These are phyloP conservation scores for Drosophila rellima DNA, from an alignment of 2,888 invertebrate genomes.

Conservation along the genomic window DNA sequence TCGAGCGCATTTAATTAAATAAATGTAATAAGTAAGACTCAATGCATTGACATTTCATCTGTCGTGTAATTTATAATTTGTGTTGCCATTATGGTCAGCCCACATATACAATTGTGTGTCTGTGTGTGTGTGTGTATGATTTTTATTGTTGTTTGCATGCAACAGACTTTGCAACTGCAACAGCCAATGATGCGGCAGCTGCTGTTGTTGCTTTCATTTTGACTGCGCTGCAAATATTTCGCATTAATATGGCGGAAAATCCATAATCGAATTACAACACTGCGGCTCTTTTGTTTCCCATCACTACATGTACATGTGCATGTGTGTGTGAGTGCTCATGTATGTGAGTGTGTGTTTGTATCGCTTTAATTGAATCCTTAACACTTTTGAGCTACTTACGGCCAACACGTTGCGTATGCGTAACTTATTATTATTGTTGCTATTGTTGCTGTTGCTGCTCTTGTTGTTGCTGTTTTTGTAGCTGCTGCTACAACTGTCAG, in stretches of 20 bases:
- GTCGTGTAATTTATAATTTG: slow-evolving; percentile 81
- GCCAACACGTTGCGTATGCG: slow-evolving; percentile 76
- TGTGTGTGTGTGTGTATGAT: slow-evolving; percentile 27
- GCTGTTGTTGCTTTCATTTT: slow-evolving; percentile 57
- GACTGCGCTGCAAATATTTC: slow-evolving; percentile 80
- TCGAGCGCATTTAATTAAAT: slow-evolving; percentile 72
- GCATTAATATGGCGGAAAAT: slow-evolving; percentile 82
- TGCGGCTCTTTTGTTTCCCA: slow-evolving; percentile 77
- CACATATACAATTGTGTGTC: background rate
- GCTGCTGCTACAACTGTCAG: slow-evolving; percentile 38
- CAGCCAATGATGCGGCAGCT: slow-evolving; percentile 37
- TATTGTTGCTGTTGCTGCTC: slow-evolving; percentile 26
- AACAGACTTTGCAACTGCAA: slow-evolving; percentile 39
- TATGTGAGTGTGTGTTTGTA: slow-evolving; percentile 61
- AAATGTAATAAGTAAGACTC: slow-evolving; percentile 76
- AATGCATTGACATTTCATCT: slow-evolving; percentile 80
- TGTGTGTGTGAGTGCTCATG: slow-evolving; percentile 10
- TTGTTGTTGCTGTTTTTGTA: slow-evolving; percentile 36
- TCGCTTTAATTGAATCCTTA: slow-evolving; percentile 84
- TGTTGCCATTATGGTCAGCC: slow-evolving; percentile 71
- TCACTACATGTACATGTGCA: slow-evolving; percentile 19
- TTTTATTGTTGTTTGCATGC: slow-evolving; percentile 33
- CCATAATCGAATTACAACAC: slow-evolving; percentile 81
- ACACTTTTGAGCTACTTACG: slow-evolving; percentile 83
- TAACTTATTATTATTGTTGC: slow-evolving; percentile 72